Evolutionary conservation across 2,888 invertebrate species (phyloP).

Genomic region (Agrochola litura): DNA sequence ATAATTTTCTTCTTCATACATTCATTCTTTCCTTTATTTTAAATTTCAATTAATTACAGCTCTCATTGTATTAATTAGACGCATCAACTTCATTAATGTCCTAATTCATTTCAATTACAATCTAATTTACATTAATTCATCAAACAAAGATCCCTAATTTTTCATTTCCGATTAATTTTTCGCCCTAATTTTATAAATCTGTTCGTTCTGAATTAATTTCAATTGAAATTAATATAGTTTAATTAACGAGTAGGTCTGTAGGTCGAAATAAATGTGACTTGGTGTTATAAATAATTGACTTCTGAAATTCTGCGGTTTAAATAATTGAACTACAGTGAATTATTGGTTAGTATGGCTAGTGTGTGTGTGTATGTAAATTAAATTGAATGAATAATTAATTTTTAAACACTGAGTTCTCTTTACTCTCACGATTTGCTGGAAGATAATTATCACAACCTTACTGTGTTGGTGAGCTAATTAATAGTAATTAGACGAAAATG

Average conservation of each 20-base stretch:
- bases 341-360: background rate
- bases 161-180: constrained; percentile 44
- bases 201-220: constrained; percentile 23
- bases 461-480: background rate
- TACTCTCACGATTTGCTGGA: background rate
- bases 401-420: background rate
- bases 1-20: constrained; percentile 18
- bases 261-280: constrained; percentile 29
- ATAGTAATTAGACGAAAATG: background rate
- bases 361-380: background rate
- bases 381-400: background rate
- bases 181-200: background rate
- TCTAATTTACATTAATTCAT: constrained; percentile 47
- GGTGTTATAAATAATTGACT: constrained; percentile 32
- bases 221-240: constrained; percentile 35
- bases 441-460: background rate
- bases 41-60: constrained; percentile 51
- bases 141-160: constrained; percentile 38
- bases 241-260: constrained; percentile 13
- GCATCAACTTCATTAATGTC: constrained; percentile 45
- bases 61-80: constrained; percentile 44
- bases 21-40: constrained; percentile 37
- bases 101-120: constrained; percentile 55
- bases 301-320: background rate
- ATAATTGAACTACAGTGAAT: too few relatives aligned